Evolutionary conservation across 2,797 vertebrate species (phyloP), one percentile per base, ranked within the genome.

Genomic region (Brachyrhaphis roseni): DNA sequence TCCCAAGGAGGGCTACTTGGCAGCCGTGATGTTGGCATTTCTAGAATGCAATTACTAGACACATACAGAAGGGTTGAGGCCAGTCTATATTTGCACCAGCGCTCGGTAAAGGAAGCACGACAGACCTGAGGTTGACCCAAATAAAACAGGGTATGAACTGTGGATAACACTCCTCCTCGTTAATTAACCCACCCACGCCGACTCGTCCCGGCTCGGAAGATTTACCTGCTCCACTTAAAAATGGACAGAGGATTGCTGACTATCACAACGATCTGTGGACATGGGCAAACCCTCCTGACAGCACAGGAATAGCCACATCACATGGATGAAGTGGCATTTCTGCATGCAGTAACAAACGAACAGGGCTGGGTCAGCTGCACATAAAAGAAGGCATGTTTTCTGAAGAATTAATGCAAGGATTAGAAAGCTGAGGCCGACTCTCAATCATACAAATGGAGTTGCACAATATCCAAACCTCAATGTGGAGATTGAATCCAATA

Each of bases 31-130:
- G 86, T 88, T 93, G 92, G 89, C 93, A 94, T 94, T 93, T 95
- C 90, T 89, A 90, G 92, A 93, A 95, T 93, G 92, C 91, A 94
- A 92, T 95, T 93, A 94, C 92, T 85, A 85, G 87, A 92, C 88
- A 76, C 92, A 91, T 92, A 90, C 87, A 90, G 84, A 84, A 78
- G 88, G 88, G 89, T 91, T 90, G 87, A 92, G 91, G 89, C 77
- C 79, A n/a, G 85, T 88, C 93, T 94, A 91, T 94, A 95, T 95
- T 94, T 92, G 88, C 86, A 83, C 78, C 85, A 78, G 49, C 88
- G 89, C 88, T 93, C 83, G 82, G 87, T 88, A 82, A 91, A 92
- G 53, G 53, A 71, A 64, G 85, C 84, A 82, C 45, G 80, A 72
- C 78, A 80, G 81, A 89, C 88, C 85, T 41, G 79, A 87, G 80